Conservation (phyloP, 2,113 vertebrate genomes). For the Daphoenositta chrysoptera region DNA sequence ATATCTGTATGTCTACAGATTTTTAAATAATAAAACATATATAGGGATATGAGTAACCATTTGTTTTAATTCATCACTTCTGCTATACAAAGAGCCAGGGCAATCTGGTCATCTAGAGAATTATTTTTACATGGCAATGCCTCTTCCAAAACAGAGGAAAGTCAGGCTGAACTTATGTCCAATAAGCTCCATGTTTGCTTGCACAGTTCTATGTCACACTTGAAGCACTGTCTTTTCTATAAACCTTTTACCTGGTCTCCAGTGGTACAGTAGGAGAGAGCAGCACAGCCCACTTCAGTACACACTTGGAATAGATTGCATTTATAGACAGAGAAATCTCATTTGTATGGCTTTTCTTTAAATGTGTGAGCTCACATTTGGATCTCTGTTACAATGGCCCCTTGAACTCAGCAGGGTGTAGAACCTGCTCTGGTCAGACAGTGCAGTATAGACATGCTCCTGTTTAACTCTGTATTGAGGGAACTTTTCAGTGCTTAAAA, state of each 20-base stretch:
- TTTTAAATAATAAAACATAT: background rate
- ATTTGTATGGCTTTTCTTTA: background rate
- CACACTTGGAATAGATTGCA: background rate
- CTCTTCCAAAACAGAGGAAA: background rate
- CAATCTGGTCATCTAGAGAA: background rate
- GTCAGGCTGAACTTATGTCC: background rate
- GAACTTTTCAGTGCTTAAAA: background rate
- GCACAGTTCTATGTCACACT: background rate
- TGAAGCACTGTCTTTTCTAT: background rate
- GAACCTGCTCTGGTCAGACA: background rate
- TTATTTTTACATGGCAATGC: background rate
- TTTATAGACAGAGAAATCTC: background rate
- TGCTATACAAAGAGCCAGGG: background rate
- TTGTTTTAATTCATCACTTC: background rate
- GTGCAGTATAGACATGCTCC: background rate
- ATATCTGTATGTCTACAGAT: background rate
- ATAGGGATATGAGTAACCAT: background rate
- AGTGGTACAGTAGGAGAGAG: background rate
- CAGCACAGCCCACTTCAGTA: background rate
- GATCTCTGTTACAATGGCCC: background rate
- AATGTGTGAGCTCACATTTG: background rate
- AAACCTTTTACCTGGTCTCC: background rate
- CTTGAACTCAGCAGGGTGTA: background rate
- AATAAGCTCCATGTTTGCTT: background rate
- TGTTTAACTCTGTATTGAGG: background rate